A percentile compares a stretch with the other conserved stretches of the same genome.
Conservation (phyloP, 2,797 vertebrate species). For the Gymnocypris eckloni region DNA sequence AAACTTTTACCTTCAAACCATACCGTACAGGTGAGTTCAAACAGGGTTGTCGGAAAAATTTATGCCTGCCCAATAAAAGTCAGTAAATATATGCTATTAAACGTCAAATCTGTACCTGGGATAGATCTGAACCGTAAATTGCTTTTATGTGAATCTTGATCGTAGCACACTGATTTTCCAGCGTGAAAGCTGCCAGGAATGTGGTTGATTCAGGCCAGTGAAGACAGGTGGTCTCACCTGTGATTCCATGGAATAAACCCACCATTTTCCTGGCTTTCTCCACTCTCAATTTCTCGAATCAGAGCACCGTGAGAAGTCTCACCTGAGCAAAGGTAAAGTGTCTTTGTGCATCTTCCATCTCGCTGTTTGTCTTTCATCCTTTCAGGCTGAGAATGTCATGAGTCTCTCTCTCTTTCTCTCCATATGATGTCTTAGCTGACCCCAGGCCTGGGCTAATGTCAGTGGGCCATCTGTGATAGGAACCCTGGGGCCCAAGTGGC, state of each 20-base stretch:
- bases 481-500: conserved; percentile 52
- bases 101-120: conserved; percentile 22
- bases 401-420: conserved; percentile 39
- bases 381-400: conserved; percentile 35
- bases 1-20: conserved; percentile 16
- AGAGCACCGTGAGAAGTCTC: conserved; percentile 36
- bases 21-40: conserved; percentile 16
- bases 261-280: conserved; percentile 53
- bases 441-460: conserved; percentile 52
- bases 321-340: conserved; percentile 51
- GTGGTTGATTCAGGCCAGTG: conserved; percentile 27
- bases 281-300: conserved; percentile 9
- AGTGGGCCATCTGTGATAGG: conserved; percentile 63
- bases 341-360: conserved; percentile 36
- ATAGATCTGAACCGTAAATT: conserved; percentile 29
- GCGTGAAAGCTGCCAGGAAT: conserved; percentile 34
- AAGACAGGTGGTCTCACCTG: conserved; percentile 65
- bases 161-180: conserved; percentile 44
- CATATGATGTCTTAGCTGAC: conserved; percentile 47
- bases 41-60: conserved; percentile 18
- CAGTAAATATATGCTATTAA: conserved; percentile 11
- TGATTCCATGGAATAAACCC: conserved; percentile 54
- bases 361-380: conserved; percentile 46
- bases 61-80: conserved; percentile 30
- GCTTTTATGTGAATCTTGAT: conserved; percentile 30